Conservation (phyloP, 1,140 invertebrate genomes). For the Vanessa tameamea region DNA sequence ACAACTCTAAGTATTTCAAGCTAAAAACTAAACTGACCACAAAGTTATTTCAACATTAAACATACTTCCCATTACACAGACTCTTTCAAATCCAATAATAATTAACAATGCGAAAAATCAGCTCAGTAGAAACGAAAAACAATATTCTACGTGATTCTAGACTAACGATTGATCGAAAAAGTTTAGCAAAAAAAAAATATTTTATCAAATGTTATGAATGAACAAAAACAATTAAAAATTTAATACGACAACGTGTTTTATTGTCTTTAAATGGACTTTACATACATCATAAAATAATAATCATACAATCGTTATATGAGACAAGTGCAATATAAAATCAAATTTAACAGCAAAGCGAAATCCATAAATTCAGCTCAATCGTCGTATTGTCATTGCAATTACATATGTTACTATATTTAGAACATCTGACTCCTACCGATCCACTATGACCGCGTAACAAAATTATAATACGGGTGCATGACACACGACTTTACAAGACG, state of each 20-base stretch:
- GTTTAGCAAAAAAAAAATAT: too few species aligned
- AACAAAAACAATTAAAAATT: too few species aligned
- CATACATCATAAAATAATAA: background rate
- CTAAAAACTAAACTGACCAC: too few species aligned
- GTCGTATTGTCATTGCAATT: conserved; percentile 24
- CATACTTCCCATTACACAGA: too few species aligned
- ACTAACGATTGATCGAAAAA: too few species aligned
- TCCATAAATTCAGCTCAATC: conserved; percentile 26
- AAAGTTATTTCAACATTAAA: too few species aligned
- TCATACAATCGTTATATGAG: background rate
- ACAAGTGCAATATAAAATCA: background rate
- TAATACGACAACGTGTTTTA: background rate
- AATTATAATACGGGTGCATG: conserved; percentile 25
- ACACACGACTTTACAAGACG: conserved; percentile 31
- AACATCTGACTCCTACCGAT: conserved; percentile 27
- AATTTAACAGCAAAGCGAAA: background rate
- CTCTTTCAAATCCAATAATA: too few species aligned
- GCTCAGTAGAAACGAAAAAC: too few species aligned
- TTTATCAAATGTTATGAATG: too few species aligned
- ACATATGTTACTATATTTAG: conserved; percentile 39
- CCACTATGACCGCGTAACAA: conserved; percentile 27
- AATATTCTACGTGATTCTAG: too few species aligned
- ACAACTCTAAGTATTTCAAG: background rate
- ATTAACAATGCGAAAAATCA: too few species aligned
- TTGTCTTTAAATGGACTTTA: background rate